These are phyloP conservation scores for Euphysa ruthae DNA, from an alignment of 30 jellyfish, hydroid and myxozoan species.

Conservation along the genomic window DNA sequence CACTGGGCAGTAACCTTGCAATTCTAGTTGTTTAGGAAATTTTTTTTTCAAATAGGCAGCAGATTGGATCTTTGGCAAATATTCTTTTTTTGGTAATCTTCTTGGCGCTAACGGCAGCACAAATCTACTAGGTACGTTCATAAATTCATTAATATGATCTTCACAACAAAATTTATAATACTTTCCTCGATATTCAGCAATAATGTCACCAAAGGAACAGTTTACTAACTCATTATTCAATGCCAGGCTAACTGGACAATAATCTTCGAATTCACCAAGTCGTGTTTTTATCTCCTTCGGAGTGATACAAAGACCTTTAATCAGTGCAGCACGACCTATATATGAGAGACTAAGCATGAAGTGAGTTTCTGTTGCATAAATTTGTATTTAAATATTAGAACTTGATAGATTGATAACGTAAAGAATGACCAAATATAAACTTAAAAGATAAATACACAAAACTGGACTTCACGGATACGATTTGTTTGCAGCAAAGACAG, in stretches of 20 bases:
- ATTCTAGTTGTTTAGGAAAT: constrained; percentile 64
- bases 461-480: no score
- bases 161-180: constrained; percentile 63
- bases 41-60: constrained; percentile 44
- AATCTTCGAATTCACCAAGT: constrained; percentile 65
- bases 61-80: constrained; percentile 53
- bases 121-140: constrained; percentile 60
- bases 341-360: not conserved
- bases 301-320: constrained; percentile 69
- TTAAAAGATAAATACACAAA: no score
- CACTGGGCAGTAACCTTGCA: constrained; percentile 92
- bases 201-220: constrained; percentile 46
- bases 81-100: constrained; percentile 42
- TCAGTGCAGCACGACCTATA: constrained; percentile 71
- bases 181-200: constrained; percentile 87
- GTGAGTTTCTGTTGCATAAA: no score
- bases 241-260: constrained; percentile 88
- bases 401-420: no score
- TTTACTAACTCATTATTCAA: constrained; percentile 65
- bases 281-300: constrained; percentile 59
- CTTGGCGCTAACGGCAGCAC: constrained; percentile 72
- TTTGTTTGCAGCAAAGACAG: no score
- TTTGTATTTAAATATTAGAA: no score
- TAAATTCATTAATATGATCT: constrained; percentile 43
- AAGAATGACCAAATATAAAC: no score